Evolutionary conservation across 1,140 invertebrate species (phyloP).

Genomic region (Heliconius congener): DNA sequence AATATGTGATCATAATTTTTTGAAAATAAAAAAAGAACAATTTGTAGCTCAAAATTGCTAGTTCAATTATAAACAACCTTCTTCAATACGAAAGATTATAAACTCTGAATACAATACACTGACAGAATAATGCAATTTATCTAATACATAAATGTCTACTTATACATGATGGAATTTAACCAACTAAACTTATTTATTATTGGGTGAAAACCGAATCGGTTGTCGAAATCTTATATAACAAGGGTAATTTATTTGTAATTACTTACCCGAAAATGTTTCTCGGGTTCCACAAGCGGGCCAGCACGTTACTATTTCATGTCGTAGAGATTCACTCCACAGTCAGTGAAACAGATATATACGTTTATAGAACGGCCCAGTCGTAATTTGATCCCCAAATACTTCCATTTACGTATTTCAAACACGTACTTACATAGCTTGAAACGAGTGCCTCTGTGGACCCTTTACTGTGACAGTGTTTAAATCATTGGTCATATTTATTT

Average conservation of each 20-base stretch:
- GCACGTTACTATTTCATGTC: conserved; percentile 45
- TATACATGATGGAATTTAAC: not conserved
- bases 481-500: conserved; percentile 33
- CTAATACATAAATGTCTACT: too few species aligned
- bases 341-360: conserved; percentile 29
- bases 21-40: too few species aligned
- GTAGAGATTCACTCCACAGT: conserved; percentile 46
- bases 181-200: conserved; percentile 46
- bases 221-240: conserved; percentile 50
- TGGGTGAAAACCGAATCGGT: conserved; percentile 56
- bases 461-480: conserved; percentile 64
- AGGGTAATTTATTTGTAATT: conserved; percentile 52
- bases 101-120: too few species aligned
- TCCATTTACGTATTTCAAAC: conserved; percentile 67
- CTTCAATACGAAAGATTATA: too few species aligned
- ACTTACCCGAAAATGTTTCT: conserved; percentile 47
- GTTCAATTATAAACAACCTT: too few species aligned
- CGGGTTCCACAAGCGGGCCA: conserved; percentile 36
- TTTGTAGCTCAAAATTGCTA: too few species aligned
- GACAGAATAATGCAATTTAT: too few species aligned
- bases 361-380: conserved; percentile 33
- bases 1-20: too few species aligned
- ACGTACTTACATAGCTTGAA: conserved; percentile 54
- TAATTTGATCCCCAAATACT: conserved; percentile 45
- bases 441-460: conserved; percentile 44